Evolutionary conservation across 1,140 invertebrate species (phyloP).

Genomic region (Neodiprion virginianus): DNA sequence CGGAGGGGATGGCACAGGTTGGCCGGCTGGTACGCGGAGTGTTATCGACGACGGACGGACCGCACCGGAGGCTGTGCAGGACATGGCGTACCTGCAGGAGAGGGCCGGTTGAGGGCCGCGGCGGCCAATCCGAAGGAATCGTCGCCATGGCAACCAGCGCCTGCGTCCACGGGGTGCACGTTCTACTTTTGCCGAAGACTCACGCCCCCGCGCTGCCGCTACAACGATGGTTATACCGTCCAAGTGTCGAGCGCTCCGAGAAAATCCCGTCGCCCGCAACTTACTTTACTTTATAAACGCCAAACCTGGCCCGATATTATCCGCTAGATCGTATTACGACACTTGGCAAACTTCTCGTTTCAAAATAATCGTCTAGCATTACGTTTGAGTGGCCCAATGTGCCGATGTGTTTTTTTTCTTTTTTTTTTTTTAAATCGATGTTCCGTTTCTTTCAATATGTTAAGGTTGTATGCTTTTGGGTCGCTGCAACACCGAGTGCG

Average conservation of each 20-base stretch:
- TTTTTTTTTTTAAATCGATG: too few relatives aligned
- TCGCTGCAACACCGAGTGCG: too few relatives aligned
- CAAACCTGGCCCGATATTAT: constrained; percentile 1
- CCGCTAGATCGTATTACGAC: constrained; percentile 12
- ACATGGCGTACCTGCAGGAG: constrained; percentile 13
- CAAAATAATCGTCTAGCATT: neutral
- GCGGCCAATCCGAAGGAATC: constrained; percentile 61
- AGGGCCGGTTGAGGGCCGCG: constrained; percentile 42
- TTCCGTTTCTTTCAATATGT: too few relatives aligned
- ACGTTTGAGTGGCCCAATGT: constrained; percentile 4
- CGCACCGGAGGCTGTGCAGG: constrained; percentile 24
- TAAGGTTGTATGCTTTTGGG: too few relatives aligned
- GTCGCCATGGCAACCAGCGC: constrained; percentile 59
- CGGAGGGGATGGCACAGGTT: neutral
- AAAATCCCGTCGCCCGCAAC: constrained; percentile 32
- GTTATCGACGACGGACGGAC: constrained; percentile 56
- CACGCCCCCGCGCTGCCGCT: constrained; percentile 17
- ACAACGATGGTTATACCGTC: neutral
- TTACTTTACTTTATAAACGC: constrained; percentile 56
- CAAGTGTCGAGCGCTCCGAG: constrained; percentile 7
- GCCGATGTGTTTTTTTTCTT: too few relatives aligned
- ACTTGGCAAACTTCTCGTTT: constrained; percentile 16
- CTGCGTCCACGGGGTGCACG: constrained; percentile 46
- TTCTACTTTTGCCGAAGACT: constrained; percentile 30
- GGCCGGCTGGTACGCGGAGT: constrained; percentile 36